A percentile compares a stretch with the other conserved stretches of the same genome.
Conservation (phyloP, 2,888 invertebrate genomes). For the Cerceris ruficornis region DNA sequence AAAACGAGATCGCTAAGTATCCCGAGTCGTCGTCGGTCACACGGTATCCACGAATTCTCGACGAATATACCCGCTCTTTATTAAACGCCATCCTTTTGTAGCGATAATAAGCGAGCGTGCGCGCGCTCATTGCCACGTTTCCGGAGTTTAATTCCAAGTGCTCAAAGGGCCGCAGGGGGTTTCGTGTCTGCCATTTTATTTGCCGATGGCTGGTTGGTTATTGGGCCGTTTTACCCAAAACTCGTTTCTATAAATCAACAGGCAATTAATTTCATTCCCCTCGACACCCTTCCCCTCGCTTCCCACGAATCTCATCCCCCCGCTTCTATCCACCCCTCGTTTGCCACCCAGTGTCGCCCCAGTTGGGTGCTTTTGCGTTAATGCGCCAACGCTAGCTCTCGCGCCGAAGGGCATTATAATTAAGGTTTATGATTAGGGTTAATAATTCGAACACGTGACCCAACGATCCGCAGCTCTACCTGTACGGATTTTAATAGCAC, state of each 20-base stretch:
- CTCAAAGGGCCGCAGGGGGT: conserved; percentile 7
- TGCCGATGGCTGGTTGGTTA: conserved; percentile 18
- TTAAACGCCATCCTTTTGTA: background rate
- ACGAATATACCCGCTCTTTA: background rate
- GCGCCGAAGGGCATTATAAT: conserved; percentile 75
- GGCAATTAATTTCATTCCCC: conserved; percentile 70
- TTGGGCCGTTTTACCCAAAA: conserved; percentile 47
- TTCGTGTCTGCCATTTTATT: conserved; percentile 23
- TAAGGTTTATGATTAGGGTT: conserved; percentile 79
- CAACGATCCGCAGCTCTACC: conserved; percentile 32
- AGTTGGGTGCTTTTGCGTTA: conserved; percentile 37
- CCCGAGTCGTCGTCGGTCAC: no score
- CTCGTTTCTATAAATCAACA: conserved; percentile 73
- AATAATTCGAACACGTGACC: conserved; percentile 78
- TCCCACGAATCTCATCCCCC: conserved; percentile 5
- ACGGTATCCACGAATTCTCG: background rate
- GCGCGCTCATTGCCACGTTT: conserved; percentile 9
- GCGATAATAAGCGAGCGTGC: background rate
- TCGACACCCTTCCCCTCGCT: conserved; percentile 25
- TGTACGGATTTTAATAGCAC: conserved; percentile 53
- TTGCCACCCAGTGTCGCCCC: no score
- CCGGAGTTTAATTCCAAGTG: conserved; percentile 10
- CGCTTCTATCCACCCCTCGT: conserved; percentile 2
- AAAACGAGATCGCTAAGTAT: no score
- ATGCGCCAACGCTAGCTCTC: conserved; percentile 57